Percentiles rank a stretch among this genome's conserved stretches.
phyloP scores from a whole-genome alignment of 2,113 vertebrate genomes.

The Struthidea cinerea region DNA sequence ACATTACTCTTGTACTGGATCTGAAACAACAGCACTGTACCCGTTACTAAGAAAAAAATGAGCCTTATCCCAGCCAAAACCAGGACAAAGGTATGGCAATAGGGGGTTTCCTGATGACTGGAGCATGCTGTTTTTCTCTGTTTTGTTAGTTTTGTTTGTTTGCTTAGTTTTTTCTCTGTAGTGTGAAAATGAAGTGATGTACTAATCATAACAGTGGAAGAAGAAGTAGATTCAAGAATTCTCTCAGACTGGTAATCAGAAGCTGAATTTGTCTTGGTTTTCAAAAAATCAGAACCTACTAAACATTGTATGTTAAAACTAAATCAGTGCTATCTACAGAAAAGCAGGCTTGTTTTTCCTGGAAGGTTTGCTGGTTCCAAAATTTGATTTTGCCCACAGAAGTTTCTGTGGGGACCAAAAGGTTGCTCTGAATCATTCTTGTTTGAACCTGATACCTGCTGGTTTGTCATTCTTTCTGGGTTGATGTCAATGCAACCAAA shows the following conservation, averaged over 20 bases:
- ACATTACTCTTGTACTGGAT: neutral
- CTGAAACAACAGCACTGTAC: neutral
- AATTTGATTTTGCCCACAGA: neutral
- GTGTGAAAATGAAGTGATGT: neutral
- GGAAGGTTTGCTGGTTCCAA: neutral
- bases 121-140: neutral
- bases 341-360: neutral
- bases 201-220: neutral
- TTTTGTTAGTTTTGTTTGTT: too few species aligned
- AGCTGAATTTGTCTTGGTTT: neutral
- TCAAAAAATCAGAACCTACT: neutral
- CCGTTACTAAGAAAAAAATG: neutral
- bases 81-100: neutral
- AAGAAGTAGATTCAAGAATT: neutral
- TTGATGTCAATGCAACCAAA: accelerated
- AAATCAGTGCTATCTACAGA: neutral
- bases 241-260: neutral
- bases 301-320: neutral
- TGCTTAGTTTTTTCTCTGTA: neutral
- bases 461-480: neutral
- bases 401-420: neutral
- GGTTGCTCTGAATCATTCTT: neutral
- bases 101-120: neutral
- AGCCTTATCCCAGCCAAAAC: neutral
- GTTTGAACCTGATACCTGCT: neutral